Evolutionary conservation across 2,797 vertebrate species (phyloP).

Genomic region (Rallus crepitans): DNA sequence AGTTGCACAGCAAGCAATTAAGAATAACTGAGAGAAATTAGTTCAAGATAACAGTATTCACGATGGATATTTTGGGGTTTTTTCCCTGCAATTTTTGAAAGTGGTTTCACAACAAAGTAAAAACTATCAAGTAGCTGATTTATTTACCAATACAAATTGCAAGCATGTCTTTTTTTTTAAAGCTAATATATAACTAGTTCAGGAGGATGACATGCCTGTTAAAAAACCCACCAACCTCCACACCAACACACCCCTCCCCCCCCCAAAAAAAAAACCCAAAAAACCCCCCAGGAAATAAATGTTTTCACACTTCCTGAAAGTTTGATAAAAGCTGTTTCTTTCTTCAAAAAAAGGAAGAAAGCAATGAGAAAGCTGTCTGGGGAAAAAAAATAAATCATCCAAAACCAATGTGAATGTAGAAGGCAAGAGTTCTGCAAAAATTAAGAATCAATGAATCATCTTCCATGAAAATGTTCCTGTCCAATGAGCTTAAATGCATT

Average conservation of each 20-base stretch:
- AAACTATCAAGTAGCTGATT: neutral
- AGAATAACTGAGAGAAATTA: constrained; percentile 17
- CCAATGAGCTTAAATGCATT: neutral
- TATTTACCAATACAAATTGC: neutral
- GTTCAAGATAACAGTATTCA: neutral
- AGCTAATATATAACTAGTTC: neutral
- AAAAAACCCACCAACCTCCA: neutral
- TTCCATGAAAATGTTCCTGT: neutral
- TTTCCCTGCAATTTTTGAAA: neutral
- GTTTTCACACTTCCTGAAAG: neutral
- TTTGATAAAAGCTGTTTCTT: neutral
- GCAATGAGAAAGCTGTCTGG: neutral
- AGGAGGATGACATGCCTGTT: neutral
- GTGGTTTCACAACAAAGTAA: neutral
- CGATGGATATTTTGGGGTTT: neutral
- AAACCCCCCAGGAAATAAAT: neutral
- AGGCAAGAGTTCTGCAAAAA: neutral
- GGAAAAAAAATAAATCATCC: neutral
- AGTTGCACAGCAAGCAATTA: constrained; percentile 28
- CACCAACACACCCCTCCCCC: no score
- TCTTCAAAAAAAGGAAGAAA: neutral
- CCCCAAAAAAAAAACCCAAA: no score
- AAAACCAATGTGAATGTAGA: neutral
- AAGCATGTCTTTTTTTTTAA: neutral
- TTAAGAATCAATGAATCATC: neutral